Base-by-base conservation (phyloP, 2,888 invertebrate species). In the Tromatobia lineatoria region DNA sequence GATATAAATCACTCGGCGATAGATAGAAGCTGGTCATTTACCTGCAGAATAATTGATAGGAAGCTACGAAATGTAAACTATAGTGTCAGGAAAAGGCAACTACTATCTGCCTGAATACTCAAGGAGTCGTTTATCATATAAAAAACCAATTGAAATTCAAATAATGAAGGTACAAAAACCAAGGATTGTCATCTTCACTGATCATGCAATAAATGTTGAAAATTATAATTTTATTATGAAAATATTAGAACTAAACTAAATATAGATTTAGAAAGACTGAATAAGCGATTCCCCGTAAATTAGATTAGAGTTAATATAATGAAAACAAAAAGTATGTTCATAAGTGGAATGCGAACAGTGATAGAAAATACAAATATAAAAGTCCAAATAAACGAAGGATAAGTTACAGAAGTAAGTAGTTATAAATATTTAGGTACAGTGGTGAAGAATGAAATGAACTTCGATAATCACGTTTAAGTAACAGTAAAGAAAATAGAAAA, bases 401-500 rank as follows among this genome's bases (percentile, higher is more conserved):
- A 70, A 70, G 61, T 85, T 45, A 81, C 81, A 78, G 69, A 70
- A 64, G 83, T 83, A 6, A 59, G 64, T 29, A 71, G 54, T 29
- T 66, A 57, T n/a, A 78, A 82, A 67, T 82, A 82, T 23, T 54
- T 83, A 15, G 83, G 80, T 2, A 34, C 78, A 42, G 73, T 79
- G 25, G 69, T 82, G 29, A 76, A 85, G 54, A 47, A 73, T 18
- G 69, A 79, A 34, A 52, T 85, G 23, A 67, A 42, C 18, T 82
- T 85, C 42, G 59, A 79, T 20, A 71, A 78, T 23, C 82, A 85
- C 29, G 69, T 61, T 23, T 54, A 82, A 25, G 59, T 69, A 50
- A 82, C 59, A 34, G 45, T 79, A 29, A 74, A 82, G 25, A 85
- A 85, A 83, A 71, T 77, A 23, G 76, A 80, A 13, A 77, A 85